These are phyloP conservation scores for Nemapogon koenigi DNA, from an alignment of 2,888 invertebrate genomes.

Conservation along the genomic window DNA sequence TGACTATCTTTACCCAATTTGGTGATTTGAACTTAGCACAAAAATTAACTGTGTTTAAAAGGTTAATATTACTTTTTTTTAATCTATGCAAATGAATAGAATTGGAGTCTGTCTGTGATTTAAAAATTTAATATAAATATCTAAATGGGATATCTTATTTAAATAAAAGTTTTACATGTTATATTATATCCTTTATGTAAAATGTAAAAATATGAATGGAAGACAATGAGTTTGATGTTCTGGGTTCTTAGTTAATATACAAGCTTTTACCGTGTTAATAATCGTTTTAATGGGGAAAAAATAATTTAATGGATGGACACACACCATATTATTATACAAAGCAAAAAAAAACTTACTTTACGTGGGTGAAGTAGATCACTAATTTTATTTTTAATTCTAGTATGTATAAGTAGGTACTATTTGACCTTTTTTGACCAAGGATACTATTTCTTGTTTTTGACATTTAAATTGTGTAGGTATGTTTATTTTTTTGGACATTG, in stretches of 20 bases:
- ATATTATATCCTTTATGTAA: not conserved
- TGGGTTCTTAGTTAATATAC: too few relatives aligned
- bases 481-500: too few relatives aligned
- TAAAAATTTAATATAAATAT: not conserved
- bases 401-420: too few relatives aligned
- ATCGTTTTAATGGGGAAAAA: not conserved
- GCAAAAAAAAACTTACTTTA: not conserved
- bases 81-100: not conserved
- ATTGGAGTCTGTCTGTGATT: not conserved
- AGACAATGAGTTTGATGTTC: too few relatives aligned
- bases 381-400: too few relatives aligned
- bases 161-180: not conserved
- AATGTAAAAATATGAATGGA: too few relatives aligned
- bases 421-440: too few relatives aligned
- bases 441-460: too few relatives aligned
- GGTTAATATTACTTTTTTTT: too few relatives aligned
- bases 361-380: not conserved
- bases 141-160: not conserved
- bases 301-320: not conserved
- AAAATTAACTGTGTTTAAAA: slow-evolving; percentile 69
- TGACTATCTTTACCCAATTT: slow-evolving; percentile 76
- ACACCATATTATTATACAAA: not conserved
- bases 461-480: too few relatives aligned
- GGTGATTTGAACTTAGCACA: slow-evolving; percentile 70
- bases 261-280: not conserved